Percentiles rank a stretch among this genome's conserved stretches.
phyloP scores from a whole-genome alignment of 2,113 vertebrate genomes.

The Scomber japonicus region DNA sequence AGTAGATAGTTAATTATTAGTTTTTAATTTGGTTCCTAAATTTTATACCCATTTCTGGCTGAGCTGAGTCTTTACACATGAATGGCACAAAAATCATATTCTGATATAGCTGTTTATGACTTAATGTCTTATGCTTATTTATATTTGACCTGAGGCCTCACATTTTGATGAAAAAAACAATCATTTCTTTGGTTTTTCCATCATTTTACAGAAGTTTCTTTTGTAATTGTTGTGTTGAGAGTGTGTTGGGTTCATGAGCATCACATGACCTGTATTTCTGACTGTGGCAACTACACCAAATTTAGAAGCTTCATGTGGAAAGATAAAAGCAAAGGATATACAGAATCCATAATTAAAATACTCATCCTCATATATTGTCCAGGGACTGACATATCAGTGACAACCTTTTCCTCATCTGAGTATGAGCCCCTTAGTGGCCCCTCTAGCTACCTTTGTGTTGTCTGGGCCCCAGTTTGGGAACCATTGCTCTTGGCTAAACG shows the following conservation, averaged over 20 bases:
- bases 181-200: too few relatives aligned
- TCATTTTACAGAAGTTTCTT: neutral
- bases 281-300: neutral
- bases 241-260: neutral
- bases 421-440: neutral
- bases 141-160: neutral
- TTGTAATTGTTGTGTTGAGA: neutral
- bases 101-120: too few relatives aligned
- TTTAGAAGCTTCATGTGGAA: neutral
- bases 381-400: neutral
- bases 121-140: neutral
- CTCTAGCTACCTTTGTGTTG: neutral
- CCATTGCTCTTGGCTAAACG: conserved; percentile 15
- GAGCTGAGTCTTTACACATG: neutral
- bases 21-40: neutral
- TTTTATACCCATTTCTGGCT: neutral
- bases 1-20: neutral
- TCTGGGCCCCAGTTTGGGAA: conserved; percentile 36
- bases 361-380: neutral
- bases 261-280: neutral
- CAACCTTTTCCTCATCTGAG: conserved; percentile 11
- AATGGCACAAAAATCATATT: too few relatives aligned
- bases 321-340: neutral
- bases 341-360: neutral
- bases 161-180: too few relatives aligned